A percentile compares a stretch with the other conserved stretches of the same genome.
Evolutionary conservation across 2,888 invertebrate genomes (phyloP).

Genomic region (Pheosia tremula): DNA sequence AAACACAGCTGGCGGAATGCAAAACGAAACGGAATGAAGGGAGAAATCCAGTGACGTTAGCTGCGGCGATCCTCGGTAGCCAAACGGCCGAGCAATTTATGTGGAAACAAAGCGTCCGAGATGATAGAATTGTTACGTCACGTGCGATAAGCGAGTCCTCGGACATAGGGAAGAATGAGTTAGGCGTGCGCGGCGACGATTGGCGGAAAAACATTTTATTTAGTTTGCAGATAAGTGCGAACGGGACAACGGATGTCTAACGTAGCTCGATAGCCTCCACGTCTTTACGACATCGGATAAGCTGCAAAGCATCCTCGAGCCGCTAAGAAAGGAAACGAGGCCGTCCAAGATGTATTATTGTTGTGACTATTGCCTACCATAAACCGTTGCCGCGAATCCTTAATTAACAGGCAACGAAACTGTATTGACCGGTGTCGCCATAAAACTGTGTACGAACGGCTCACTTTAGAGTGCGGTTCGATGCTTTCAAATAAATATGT

Average conservation of each 20-base stretch:
- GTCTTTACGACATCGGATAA: constrained; percentile 74
- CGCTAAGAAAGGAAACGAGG: constrained; percentile 64
- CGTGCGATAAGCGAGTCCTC: constrained; percentile 65
- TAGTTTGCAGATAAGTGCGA: constrained; percentile 58
- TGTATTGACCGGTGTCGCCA: constrained; percentile 47
- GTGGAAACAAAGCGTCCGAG: constrained; percentile 69
- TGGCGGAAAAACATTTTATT: constrained; percentile 62
- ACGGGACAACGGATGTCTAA: constrained; percentile 60
- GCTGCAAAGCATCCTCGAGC: constrained; percentile 50
- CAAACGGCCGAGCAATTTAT: constrained; percentile 71
- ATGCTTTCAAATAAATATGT: constrained; percentile 71
- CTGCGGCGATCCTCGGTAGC: constrained; percentile 65
- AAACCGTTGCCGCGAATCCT: constrained; percentile 62
- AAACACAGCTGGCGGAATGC: constrained; percentile 82
- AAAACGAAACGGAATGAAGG: constrained; percentile 71
- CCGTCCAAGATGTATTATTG: constrained; percentile 65
- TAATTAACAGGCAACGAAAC: constrained; percentile 72
- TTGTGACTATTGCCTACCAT: constrained; percentile 69
- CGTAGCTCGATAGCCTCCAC: constrained; percentile 56
- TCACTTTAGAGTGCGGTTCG: constrained; percentile 56
- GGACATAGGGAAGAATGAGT: constrained; percentile 52
- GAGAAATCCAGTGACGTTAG: constrained; percentile 64
- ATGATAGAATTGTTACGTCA: constrained; percentile 75
- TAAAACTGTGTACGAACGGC: constrained; percentile 50
- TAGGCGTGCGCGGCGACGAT: constrained; percentile 44